Percentiles rank a stretch among this genome's conserved stretches.
phyloP scores from a whole-genome alignment of 2,888 invertebrate species.

The Aleiodes alternator region DNA sequence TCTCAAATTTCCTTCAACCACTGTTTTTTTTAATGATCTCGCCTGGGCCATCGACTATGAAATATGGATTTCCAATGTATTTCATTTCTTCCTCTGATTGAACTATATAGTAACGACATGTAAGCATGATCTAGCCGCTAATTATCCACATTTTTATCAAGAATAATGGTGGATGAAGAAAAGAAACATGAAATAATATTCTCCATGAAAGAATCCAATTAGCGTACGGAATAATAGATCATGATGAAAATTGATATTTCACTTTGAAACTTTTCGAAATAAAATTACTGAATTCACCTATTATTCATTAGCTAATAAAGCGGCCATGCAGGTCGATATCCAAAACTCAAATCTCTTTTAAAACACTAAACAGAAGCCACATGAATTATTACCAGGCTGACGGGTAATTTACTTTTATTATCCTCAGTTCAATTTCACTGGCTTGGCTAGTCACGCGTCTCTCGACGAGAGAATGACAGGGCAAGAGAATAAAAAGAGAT shows the following conservation, averaged over 20 bases:
- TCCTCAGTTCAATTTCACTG: constrained; percentile 48
- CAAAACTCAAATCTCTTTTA: constrained; percentile 5
- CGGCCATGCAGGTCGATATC: neutral
- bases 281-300: neutral
- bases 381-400: constrained; percentile 54
- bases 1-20: constrained; percentile 1
- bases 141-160: neutral
- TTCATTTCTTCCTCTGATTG: neutral
- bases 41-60: neutral
- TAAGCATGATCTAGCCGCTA: neutral
- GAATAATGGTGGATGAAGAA: constrained; percentile 5
- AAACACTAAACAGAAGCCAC: constrained; percentile 24
- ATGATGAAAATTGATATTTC: constrained; percentile 21
- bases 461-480: constrained; percentile 38
- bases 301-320: constrained; percentile 4
- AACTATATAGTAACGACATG: neutral
- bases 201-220: neutral
- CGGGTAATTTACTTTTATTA: constrained; percentile 56
- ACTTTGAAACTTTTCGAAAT: neutral
- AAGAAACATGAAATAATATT: neutral
- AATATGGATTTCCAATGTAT: neutral
- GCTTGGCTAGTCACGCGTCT: constrained; percentile 48
- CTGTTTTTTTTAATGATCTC: constrained; percentile 3
- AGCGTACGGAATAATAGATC: constrained; percentile 1
- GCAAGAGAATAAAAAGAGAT: constrained; percentile 35